Evolutionary conservation across 2,113 vertebrate species (phyloP), one percentile per base, ranked within the genome.

Genomic region (Myotis yumanensis): DNA sequence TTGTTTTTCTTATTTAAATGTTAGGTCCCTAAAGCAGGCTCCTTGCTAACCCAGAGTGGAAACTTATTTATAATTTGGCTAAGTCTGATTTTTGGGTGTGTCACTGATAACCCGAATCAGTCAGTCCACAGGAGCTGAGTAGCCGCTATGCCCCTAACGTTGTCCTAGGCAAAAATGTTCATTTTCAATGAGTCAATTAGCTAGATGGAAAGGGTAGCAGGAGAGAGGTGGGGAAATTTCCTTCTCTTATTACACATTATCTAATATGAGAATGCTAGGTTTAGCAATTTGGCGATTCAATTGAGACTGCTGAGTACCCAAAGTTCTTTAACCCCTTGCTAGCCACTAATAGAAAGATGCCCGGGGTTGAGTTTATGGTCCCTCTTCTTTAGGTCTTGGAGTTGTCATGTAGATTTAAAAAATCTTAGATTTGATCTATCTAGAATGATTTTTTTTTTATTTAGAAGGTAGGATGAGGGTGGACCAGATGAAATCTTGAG

Each of bases 221-320:
- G 22, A 89, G 22, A 10, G 23, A 84, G 5, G 16, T 30, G 2
- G 48, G 25, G 35, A 68, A 37, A n/a, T n/a, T 82, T 82, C 37
- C 17, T 57, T 86, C 62, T 87, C n/a, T 77, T 95, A 97, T 97
- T 96, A 97, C 97, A 97, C 97, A 96, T n/a, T n/a, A n/a, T n/a
- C n/a, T 97, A 97, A 97, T 96, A 97, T 93, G 97, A 96, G 94
- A 97, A 97, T 52, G 94, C 96, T 93, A 94, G 93, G 94, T 83
- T 96, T 97, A 91, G 94, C 94, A 64, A 85, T 95, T 96, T 97
- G 97, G 96, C 96, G 97, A 96, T 87, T 95, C 52, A 71, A 57
- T 90, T 84, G 81, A 7, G 4, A 80, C 82, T 23, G n/a, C 51
- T 89, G 79, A 90, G 64, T 43, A 89, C 80, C 91, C 77, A 51